A percentile compares a stretch with the other conserved stretches of the same genome.
Conservation (phyloP, 1,140 invertebrate genomes). For the Callitettix versicolor region DNA sequence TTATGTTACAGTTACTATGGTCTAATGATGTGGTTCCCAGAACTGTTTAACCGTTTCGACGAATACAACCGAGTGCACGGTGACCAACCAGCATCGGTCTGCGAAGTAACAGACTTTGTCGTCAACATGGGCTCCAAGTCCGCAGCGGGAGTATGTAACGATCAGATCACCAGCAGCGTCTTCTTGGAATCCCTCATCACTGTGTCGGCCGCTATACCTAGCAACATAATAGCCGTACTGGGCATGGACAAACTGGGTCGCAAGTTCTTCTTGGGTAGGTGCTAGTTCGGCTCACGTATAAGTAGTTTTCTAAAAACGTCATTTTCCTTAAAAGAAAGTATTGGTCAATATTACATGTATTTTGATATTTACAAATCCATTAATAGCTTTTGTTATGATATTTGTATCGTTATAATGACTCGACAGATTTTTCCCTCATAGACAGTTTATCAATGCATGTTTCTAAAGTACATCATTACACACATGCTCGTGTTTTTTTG, state of each 20-base stretch:
- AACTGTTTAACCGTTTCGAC: constrained; percentile 77
- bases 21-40: constrained; percentile 86
- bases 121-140: constrained; percentile 50
- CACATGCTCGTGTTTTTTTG: too few relatives aligned
- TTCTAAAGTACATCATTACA: too few relatives aligned
- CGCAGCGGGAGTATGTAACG: constrained; percentile 47
- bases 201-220: constrained; percentile 70
- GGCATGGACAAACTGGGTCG: constrained; percentile 70
- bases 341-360: not conserved
- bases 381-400: not conserved
- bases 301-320: too few relatives aligned
- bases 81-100: constrained; percentile 52
- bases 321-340: too few relatives aligned
- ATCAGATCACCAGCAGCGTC: constrained; percentile 60
- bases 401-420: not conserved
- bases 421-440: too few relatives aligned
- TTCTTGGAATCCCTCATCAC: constrained; percentile 80
- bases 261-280: constrained; percentile 72
- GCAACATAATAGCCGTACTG: constrained; percentile 68
- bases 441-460: too few relatives aligned
- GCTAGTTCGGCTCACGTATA: too few relatives aligned
- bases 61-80: constrained; percentile 51
- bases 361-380: not conserved
- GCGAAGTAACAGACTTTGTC: constrained; percentile 56
- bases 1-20: constrained; percentile 59